Evolutionary conservation across 1,140 invertebrate genomes (phyloP).

Genomic region (Oscheius sp.): DNA sequence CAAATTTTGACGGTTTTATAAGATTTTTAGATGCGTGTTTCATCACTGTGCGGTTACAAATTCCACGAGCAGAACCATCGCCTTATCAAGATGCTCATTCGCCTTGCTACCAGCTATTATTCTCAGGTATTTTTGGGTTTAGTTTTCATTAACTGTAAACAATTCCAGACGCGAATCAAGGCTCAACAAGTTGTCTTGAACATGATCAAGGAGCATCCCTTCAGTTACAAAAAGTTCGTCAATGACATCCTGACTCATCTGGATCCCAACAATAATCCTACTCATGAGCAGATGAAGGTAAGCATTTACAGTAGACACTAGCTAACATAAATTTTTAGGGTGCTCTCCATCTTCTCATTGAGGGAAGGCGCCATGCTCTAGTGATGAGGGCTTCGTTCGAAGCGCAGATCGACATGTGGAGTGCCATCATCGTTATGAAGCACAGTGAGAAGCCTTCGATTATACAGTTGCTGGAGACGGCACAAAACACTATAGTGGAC

Average conservation of each 20-base stretch:
- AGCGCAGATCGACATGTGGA: conserved; percentile 72
- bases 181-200: conserved; percentile 69
- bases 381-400: conserved; percentile 75
- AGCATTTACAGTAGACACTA: conserved; percentile 10
- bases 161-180: conserved; percentile 61
- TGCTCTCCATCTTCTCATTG: conserved; percentile 74
- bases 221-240: conserved; percentile 68
- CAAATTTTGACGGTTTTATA: background rate
- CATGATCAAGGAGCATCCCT: conserved; percentile 66
- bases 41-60: conserved; percentile 43
- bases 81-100: conserved; percentile 22
- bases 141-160: background rate
- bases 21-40: conserved; percentile 25
- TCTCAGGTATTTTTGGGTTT: background rate
- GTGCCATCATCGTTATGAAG: conserved; percentile 71
- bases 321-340: conserved; percentile 65
- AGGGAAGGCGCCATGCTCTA: conserved; percentile 69
- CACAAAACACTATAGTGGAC: conserved; percentile 64
- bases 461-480: conserved; percentile 71
- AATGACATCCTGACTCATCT: conserved; percentile 69
- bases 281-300: conserved; percentile 75
- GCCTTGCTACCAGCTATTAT: conserved; percentile 23
- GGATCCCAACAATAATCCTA: conserved; percentile 65
- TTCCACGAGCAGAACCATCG: conserved; percentile 35
- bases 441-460: conserved; percentile 79